Conservation (phyloP, 2,113 vertebrate species). For the Pachycephala philippinensis region DNA sequence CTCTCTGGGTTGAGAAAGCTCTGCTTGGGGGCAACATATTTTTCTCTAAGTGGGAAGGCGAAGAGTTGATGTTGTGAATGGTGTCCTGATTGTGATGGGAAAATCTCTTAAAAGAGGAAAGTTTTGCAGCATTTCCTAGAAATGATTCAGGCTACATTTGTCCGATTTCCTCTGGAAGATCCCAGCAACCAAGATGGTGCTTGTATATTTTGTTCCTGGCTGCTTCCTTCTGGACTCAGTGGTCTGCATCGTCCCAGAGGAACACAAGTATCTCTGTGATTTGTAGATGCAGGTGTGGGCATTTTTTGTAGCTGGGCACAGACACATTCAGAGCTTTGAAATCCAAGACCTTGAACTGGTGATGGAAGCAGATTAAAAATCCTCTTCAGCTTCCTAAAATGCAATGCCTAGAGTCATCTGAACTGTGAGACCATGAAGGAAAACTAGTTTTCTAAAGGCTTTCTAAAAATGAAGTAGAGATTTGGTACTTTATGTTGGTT, state of each 20-base stretch:
- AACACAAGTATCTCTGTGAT: neutral
- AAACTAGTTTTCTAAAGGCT: neutral
- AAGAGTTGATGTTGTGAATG: neutral
- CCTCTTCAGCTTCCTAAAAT: neutral
- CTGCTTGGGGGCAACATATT: neutral
- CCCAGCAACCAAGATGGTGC: neutral
- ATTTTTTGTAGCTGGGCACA: neutral
- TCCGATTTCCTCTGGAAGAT: slow-evolving; percentile 5
- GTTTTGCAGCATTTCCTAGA: slow-evolving; percentile 21
- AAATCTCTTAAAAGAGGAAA: neutral
- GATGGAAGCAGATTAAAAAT: neutral
- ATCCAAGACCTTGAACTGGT: neutral
- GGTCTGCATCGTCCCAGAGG: neutral
- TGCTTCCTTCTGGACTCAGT: neutral
- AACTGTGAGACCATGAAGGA: neutral
- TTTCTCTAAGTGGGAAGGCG: neutral
- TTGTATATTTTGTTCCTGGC: neutral
- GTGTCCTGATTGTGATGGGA: neutral
- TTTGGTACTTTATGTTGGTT: neutral
- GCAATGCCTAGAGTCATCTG: neutral
- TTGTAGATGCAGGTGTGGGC: neutral
- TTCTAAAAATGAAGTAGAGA: neutral
- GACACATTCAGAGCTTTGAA: neutral
- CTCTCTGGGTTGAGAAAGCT: slow-evolving; percentile 3
- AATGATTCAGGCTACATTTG: neutral